A percentile compares a stretch with the other conserved stretches of the same genome.
phyloP scores from a whole-genome alignment of 1,140 invertebrate genomes.

The Druon quercuslanigerum region DNA sequence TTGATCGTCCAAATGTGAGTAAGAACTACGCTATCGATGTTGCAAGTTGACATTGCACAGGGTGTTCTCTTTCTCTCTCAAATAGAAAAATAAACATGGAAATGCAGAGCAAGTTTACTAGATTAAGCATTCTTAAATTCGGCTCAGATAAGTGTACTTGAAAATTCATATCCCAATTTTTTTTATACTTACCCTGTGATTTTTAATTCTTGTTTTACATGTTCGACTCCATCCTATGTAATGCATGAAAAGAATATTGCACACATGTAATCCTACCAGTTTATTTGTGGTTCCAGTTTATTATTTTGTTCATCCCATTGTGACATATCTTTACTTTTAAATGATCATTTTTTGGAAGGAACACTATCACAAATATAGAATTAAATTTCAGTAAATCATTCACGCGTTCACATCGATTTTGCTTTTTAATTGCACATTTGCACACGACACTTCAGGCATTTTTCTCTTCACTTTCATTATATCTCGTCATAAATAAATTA shows the following conservation, averaged over 20 bases:
- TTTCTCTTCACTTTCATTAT: slow-evolving; percentile 45
- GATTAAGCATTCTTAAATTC: neutral
- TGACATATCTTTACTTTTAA: neutral
- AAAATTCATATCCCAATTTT: neutral
- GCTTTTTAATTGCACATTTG: slow-evolving; percentile 55
- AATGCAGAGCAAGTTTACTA: neutral
- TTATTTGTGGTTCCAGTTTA: neutral
- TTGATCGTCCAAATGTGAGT: slow-evolving; percentile 24
- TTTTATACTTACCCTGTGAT: neutral
- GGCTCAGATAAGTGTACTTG: slow-evolving; percentile 12
- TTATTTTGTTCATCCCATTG: no score
- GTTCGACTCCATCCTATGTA: neutral
- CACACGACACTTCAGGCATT: slow-evolving; percentile 47
- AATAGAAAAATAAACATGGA: neutral
- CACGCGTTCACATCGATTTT: slow-evolving; percentile 39
- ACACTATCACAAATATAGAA: neutral
- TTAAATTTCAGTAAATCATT: neutral
- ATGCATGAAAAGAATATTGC: neutral
- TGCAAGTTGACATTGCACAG: neutral
- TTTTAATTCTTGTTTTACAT: neutral
- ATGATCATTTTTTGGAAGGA: neutral
- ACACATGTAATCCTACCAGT: neutral
- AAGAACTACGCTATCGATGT: slow-evolving; percentile 26
- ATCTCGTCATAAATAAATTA: neutral
- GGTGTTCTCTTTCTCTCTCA: neutral